Evolutionary conservation across 2,888 invertebrate species (phyloP).

Genomic region (Aphidius colemani): DNA sequence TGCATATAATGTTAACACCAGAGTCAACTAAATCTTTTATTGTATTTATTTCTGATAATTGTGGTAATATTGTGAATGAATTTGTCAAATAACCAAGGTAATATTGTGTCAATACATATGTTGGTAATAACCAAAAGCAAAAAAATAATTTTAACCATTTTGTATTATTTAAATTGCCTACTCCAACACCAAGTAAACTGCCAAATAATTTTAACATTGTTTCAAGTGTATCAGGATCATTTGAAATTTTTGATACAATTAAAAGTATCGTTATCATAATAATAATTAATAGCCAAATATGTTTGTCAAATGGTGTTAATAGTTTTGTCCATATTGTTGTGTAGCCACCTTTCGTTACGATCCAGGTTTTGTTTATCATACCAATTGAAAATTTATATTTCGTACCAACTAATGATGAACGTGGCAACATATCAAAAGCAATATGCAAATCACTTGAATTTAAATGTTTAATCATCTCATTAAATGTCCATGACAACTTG

Average conservation of each 20-base stretch:
- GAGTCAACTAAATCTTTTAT: background rate
- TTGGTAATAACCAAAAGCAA: background rate
- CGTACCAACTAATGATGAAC: constrained; percentile 22
- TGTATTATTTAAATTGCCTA: background rate
- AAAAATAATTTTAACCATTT: background rate
- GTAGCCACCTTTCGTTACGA: background rate
- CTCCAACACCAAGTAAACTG: background rate
- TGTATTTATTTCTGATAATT: background rate
- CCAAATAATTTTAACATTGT: background rate
- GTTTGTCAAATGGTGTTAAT: constrained; percentile 28
- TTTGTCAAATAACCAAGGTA: background rate
- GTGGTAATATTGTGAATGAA: background rate
- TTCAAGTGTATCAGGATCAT: too few relatives aligned
- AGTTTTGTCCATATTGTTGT: constrained; percentile 25
- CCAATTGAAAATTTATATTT: constrained; percentile 28
- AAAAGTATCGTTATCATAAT: too few relatives aligned
- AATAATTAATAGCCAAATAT: constrained; percentile 28
- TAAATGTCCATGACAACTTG: constrained; percentile 29
- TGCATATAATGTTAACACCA: background rate
- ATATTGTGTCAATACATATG: background rate
- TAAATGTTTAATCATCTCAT: constrained; percentile 30
- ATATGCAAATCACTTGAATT: constrained; percentile 33
- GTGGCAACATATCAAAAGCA: constrained; percentile 32
- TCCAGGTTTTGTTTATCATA: constrained; percentile 2
- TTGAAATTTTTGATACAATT: background rate